phyloP scores from a whole-genome alignment of 2,888 invertebrate species.

The Lypha dubia region DNA sequence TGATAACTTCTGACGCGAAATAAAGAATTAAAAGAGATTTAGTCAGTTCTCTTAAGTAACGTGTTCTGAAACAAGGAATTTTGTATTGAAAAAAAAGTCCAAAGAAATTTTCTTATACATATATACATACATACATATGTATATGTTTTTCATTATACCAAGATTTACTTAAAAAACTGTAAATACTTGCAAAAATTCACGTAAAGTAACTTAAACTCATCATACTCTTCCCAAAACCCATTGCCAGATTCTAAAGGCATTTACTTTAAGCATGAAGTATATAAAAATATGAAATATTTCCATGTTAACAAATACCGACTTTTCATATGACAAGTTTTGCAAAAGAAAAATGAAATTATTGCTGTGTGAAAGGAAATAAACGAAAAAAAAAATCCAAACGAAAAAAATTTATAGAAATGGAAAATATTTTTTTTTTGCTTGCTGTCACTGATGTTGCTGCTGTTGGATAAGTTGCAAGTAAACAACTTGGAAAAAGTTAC shows the following conservation, averaged over 20 bases:
- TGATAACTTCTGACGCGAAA: too few species aligned
- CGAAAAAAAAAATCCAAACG: slow-evolving; percentile 20
- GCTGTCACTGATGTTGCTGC: slow-evolving; percentile 9
- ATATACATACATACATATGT: too few species aligned
- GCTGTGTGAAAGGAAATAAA: slow-evolving; percentile 1
- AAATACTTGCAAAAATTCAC: background rate
- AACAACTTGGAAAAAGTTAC: slow-evolving; percentile 58
- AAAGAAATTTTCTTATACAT: too few species aligned
- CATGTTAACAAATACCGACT: slow-evolving; percentile 67
- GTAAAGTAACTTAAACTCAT: background rate
- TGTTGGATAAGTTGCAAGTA: slow-evolving; percentile 39
- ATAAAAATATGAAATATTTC: slow-evolving; percentile 67
- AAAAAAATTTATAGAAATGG: slow-evolving; percentile 56
- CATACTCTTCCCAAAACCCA: background rate
- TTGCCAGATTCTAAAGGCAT: slow-evolving; percentile 12
- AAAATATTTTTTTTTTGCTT: slow-evolving; percentile 58
- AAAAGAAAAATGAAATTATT: slow-evolving; percentile 53
- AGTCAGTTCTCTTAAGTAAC: too few species aligned
- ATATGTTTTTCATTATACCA: background rate
- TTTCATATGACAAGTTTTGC: slow-evolving; percentile 43
- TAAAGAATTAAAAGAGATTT: too few species aligned
- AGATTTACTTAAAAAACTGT: background rate
- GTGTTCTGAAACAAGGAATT: too few species aligned
- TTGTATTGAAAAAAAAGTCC: too few species aligned
- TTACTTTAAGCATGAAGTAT: slow-evolving; percentile 26